Conservation (phyloP, 2,888 invertebrate species). For the Sarcophaga rosellei region DNA sequence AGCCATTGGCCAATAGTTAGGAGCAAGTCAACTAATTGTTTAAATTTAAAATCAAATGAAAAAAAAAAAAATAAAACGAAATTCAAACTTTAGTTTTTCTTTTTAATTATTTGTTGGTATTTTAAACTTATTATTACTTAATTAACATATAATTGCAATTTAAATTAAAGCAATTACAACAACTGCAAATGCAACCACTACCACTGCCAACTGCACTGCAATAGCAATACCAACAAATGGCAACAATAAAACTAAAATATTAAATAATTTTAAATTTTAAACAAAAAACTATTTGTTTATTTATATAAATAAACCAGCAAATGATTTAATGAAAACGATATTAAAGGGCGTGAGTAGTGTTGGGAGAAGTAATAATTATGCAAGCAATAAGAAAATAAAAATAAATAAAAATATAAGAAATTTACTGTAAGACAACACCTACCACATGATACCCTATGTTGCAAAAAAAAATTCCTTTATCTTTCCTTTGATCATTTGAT, state of each 20-base stretch:
- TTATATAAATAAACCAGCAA: slow-evolving; percentile 31
- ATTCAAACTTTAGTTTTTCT: too few species aligned
- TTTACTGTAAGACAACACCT: not conserved
- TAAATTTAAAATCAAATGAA: slow-evolving; percentile 41
- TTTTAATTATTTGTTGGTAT: slow-evolving; percentile 8
- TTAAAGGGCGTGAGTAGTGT: slow-evolving; percentile 50
- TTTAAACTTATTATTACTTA: slow-evolving; percentile 59
- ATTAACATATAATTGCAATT: slow-evolving; percentile 68
- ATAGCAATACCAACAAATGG: not conserved
- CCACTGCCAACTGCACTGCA: too few species aligned
- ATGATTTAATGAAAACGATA: slow-evolving; percentile 1
- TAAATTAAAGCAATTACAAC: slow-evolving; percentile 57
- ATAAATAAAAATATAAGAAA: slow-evolving; percentile 1
- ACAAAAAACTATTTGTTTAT: too few species aligned
- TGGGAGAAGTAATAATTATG: not conserved
- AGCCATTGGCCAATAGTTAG: not conserved
- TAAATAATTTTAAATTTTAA: slow-evolving; percentile 48
- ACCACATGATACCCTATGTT: too few species aligned
- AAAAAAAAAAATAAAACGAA: too few species aligned
- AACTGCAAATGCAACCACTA: slow-evolving; percentile 8
- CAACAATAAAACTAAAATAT: slow-evolving; percentile 23
- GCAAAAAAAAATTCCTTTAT: too few species aligned
- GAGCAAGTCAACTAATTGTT: slow-evolving; percentile 40
- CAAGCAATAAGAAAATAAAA: not conserved
- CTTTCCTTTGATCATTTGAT: too few species aligned